phyloP scores from a whole-genome alignment of 2,888 invertebrate species.

The Barypeithes pellucidus region DNA sequence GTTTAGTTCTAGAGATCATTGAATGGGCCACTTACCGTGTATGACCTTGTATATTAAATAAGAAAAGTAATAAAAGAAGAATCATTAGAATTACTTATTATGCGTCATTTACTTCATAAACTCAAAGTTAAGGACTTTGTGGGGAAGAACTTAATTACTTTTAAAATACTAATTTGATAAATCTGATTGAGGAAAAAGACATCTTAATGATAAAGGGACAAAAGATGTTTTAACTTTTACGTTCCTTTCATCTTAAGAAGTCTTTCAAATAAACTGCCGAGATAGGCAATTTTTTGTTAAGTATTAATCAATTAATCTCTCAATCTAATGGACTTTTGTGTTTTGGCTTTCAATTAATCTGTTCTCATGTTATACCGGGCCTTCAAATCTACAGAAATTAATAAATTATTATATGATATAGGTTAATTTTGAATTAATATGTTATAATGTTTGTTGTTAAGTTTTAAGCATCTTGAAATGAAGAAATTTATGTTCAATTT shows the following conservation, averaged over 20 bases:
- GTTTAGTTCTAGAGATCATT: too few species aligned
- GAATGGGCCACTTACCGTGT: too few species aligned
- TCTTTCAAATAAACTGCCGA: conserved; percentile 5
- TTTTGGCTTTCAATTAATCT: not conserved
- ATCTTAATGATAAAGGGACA: not conserved
- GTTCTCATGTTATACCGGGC: too few species aligned
- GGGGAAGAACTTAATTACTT: not conserved
- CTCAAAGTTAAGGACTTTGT: not conserved
- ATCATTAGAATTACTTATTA: not conserved
- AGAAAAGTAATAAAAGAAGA: not conserved
- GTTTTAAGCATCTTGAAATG: too few species aligned
- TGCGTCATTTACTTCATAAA: not conserved
- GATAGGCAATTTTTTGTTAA: not conserved
- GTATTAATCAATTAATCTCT: conserved; percentile 6
- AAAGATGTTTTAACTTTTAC: conserved; percentile 12
- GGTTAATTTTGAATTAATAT: too few species aligned
- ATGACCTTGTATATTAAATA: too few species aligned
- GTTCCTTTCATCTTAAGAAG: not conserved
- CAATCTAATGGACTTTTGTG: not conserved
- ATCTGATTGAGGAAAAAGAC: not conserved
- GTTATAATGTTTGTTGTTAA: too few species aligned
- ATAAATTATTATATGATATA: too few species aligned
- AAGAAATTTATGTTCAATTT: too few species aligned
- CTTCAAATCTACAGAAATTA: too few species aligned
- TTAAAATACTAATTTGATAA: not conserved